Conservation (phyloP, 2,797 vertebrate species). For the Babyrousa celebensis region DNA sequence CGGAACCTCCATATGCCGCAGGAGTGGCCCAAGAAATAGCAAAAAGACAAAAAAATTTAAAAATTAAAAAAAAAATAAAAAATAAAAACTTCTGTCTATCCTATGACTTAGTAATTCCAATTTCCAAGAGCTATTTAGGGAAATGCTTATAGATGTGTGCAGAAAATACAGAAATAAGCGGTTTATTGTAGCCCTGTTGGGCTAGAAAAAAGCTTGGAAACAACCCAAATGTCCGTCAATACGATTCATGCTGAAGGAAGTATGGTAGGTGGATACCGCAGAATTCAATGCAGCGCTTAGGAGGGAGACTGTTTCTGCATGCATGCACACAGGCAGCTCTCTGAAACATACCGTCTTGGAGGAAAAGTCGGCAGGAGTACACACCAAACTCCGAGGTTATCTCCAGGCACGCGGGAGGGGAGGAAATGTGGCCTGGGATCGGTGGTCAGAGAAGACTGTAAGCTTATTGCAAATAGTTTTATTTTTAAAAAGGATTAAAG, state of each 20-base stretch:
- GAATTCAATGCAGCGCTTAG: neutral
- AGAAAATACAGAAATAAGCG: constrained; percentile 9
- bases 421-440: neutral
- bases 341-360: neutral
- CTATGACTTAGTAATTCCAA: constrained; percentile 21
- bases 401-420: neutral
- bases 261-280: neutral
- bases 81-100: neutral
- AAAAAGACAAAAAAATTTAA: too few species aligned
- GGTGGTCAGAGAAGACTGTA: neutral
- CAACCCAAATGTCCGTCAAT: neutral
- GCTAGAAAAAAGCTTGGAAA: neutral
- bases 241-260: constrained; percentile 7
- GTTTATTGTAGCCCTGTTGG: neutral
- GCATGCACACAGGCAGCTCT: neutral
- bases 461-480: neutral
- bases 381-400: neutral
- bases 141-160: neutral
- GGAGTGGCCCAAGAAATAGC: too few species aligned
- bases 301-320: neutral
- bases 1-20: too few species aligned
- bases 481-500: constrained; percentile 15
- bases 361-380: neutral
- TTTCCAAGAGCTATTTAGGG: neutral
- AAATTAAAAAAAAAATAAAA: too few species aligned